Evolutionary conservation across 2,113 vertebrate species (phyloP).

Genomic region (Erythrocercus mccallii): DNA sequence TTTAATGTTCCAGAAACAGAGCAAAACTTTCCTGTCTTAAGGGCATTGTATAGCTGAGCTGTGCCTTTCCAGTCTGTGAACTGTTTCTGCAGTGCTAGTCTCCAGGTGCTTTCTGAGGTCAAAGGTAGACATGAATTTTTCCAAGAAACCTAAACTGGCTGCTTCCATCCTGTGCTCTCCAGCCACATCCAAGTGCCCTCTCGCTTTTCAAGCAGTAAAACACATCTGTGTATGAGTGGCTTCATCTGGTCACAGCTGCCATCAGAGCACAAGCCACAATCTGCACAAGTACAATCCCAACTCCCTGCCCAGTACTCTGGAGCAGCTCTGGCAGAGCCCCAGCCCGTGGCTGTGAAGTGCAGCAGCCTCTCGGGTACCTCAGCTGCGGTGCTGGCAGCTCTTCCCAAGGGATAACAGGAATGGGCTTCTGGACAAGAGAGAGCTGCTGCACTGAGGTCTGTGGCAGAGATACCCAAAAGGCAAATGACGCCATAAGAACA

Average conservation of each 20-base stretch:
- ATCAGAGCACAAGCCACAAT: background rate
- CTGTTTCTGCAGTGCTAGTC: background rate
- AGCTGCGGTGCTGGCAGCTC: rapidly evolving
- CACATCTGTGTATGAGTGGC: background rate
- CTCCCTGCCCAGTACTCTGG: rapidly evolving
- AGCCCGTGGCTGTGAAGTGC: background rate
- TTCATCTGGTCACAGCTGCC: background rate
- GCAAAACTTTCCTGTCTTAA: conserved; percentile 27
- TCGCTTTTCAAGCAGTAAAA: background rate
- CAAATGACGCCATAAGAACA: rapidly evolving
- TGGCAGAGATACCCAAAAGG: background rate
- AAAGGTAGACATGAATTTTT: background rate
- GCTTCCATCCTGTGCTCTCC: rapidly evolving
- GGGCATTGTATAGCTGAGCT: background rate
- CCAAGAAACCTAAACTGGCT: background rate
- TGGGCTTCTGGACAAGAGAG: background rate
- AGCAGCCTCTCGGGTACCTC: background rate
- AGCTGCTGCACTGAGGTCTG: background rate
- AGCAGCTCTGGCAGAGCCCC: background rate
- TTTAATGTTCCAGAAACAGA: conserved; percentile 44
- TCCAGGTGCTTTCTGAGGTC: background rate
- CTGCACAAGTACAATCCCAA: background rate
- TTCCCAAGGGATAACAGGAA: background rate
- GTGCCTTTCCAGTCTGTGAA: background rate
- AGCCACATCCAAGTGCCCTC: background rate